phyloP scores from a whole-genome alignment of 2,888 invertebrate species.

The Catocala nupta region DNA sequence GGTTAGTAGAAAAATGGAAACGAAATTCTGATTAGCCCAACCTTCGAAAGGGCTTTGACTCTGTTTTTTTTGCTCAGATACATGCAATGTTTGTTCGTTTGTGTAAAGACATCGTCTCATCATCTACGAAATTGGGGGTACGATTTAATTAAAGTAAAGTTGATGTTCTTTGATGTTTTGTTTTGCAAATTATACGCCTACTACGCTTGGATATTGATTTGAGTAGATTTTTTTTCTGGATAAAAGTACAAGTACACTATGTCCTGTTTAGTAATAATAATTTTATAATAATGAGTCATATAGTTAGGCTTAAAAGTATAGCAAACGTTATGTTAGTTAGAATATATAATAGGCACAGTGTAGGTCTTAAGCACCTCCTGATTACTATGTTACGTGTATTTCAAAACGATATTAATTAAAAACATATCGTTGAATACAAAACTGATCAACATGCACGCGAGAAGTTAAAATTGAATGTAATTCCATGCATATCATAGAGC shows the following conservation, averaged over 20 bases:
- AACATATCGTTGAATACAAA: neutral
- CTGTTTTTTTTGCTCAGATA: conserved; percentile 11
- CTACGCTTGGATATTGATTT: neutral
- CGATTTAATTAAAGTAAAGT: conserved; percentile 4
- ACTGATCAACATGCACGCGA: neutral
- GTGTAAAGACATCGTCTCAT: neutral
- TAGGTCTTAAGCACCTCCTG: too few species aligned
- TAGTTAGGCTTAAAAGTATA: too few species aligned
- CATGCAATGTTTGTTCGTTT: conserved; percentile 1
- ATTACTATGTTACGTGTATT: too few species aligned
- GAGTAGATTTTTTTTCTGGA: too few species aligned
- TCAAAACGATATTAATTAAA: neutral
- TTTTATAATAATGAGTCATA: too few species aligned
- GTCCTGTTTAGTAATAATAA: too few species aligned
- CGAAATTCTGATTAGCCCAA: conserved; percentile 26
- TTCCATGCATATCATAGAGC: conserved; percentile 16
- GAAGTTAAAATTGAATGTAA: conserved; percentile 11
- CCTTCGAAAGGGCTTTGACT: conserved; percentile 15
- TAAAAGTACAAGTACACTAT: too few species aligned
- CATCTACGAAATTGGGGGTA: neutral
- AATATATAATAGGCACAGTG: too few species aligned
- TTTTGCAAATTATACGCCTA: conserved; percentile 6
- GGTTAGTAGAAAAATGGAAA: conserved; percentile 18
- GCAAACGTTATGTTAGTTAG: too few species aligned
- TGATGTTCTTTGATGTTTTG: neutral